Evolutionary conservation across 92 coral and sea anemone species (phyloP).

Genomic region (Plumapathes pennacea): DNA sequence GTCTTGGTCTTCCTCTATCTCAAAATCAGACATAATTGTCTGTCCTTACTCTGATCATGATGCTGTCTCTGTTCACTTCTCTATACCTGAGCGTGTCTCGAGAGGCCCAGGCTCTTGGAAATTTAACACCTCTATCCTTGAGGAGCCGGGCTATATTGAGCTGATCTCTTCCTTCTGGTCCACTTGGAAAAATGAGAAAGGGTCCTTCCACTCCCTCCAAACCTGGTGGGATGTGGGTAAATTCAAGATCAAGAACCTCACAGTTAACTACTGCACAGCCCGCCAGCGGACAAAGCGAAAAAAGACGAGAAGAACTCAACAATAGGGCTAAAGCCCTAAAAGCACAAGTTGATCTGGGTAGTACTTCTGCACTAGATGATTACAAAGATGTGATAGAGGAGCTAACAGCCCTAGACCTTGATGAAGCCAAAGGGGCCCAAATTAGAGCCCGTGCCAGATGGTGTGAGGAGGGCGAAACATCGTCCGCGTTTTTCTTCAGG

Average conservation of each 20-base stretch:
- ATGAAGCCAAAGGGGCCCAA: not conserved
- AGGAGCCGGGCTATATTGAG: not conserved
- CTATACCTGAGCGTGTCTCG: not conserved
- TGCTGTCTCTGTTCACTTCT: not conserved
- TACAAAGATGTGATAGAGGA: not conserved
- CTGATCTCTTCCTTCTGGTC: no score
- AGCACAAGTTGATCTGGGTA: not conserved
- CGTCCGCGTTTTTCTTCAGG: not conserved
- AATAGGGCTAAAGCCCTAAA: not conserved
- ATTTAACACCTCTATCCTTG: not conserved
- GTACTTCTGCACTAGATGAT: not conserved
- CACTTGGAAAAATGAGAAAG: not conserved
- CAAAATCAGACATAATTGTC: not conserved
- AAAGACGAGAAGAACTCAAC: not conserved
- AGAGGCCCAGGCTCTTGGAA: slow-evolving; percentile 1
- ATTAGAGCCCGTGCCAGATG: not conserved
- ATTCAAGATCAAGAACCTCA: not conserved
- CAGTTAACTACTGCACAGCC: not conserved
- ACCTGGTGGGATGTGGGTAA: slow-evolving; percentile 5
- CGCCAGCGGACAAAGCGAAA: not conserved
- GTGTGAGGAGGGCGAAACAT: not conserved
- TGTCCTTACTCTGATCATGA: slow-evolving; percentile 5
- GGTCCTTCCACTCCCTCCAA: not conserved
- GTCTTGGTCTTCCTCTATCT: not conserved
- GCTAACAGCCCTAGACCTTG: not conserved